Base-by-base conservation (phyloP, 2,888 invertebrate genomes). In the Coelopa pilipes region DNA sequence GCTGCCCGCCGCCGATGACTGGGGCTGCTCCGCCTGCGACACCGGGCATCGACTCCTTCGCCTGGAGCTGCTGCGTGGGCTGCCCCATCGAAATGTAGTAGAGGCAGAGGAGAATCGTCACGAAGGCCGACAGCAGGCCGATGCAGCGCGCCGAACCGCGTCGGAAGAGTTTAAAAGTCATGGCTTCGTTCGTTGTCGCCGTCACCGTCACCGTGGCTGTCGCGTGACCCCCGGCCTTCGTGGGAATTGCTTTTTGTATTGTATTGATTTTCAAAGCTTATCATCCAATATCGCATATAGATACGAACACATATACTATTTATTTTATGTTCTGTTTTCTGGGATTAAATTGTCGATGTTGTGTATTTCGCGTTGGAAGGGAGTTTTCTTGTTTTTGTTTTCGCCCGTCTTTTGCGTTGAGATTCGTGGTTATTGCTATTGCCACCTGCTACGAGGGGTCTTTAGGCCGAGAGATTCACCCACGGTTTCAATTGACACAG, bases 31-130 rank as follows among this genome's bases (percentile, higher is more conserved):
- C 77, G 12, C 75, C 78, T 19, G 77, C 81, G 19, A 77, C 73
- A 74, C 71, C 76, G 17, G 63, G 49, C 21, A 72, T 59, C 15
- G 74, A 50, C 62, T 76, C 74, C 57, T 77, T 71, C 47, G 60
- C 70, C 55, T 73, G 69, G 63, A 24, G 80, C 72, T 72, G 72
- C 59, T 79, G 76, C 72, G 80, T 81, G 13, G 86, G 85, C 78
- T 87, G 87, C n/a, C 87, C 87, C 77, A 87, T 84, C n/a, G 87
- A 87, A 76, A 87, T 88, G 79, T 88, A 88, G 78, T 88, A 88
- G 17, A 88, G 81, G 75, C 87, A 88, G 55, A 88, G 79, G 69
- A 88, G 76, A 75, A 87, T 87, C n/a, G 87, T 87, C 70, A 88
- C 83, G 79, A 87, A 87, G 13, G 86, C 87, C 72, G 87, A 86